These are phyloP conservation scores for Nezara viridula DNA, from an alignment of 2,888 invertebrate genomes.

Conservation along the genomic window DNA sequence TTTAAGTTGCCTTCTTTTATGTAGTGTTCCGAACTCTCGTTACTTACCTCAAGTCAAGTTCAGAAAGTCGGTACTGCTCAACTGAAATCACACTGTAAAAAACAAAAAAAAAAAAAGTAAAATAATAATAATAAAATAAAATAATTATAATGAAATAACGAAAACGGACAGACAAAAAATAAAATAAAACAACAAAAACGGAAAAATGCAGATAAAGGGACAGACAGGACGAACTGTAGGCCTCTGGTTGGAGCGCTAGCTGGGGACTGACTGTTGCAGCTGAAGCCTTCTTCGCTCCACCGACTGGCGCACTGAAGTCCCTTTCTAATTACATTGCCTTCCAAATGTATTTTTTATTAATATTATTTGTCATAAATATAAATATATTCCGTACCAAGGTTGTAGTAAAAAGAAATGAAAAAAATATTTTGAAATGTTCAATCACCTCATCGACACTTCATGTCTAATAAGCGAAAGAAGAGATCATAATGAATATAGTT, in stretches of 20 bases:
- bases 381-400: background rate
- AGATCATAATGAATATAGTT: too few species aligned
- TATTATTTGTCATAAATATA: background rate
- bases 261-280: conserved; percentile 38
- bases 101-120: background rate
- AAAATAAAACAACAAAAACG: background rate
- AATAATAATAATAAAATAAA: conserved; percentile 18
- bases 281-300: background rate
- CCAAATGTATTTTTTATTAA: background rate
- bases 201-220: background rate
- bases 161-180: background rate
- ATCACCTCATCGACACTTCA: too few species aligned
- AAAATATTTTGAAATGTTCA: too few species aligned
- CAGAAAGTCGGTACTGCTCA: background rate
- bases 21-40: too few species aligned
- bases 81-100: conserved; percentile 28
- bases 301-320: conserved; percentile 46
- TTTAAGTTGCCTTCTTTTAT: too few species aligned
- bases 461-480: too few species aligned
- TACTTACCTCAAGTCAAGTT: background rate
- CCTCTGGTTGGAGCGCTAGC: conserved; percentile 32
- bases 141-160: background rate
- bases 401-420: background rate
- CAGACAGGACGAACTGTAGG: background rate
- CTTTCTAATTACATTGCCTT: background rate